Conservation (phyloP, 2,113 vertebrate genomes). For the Sorex fumeus region DNA sequence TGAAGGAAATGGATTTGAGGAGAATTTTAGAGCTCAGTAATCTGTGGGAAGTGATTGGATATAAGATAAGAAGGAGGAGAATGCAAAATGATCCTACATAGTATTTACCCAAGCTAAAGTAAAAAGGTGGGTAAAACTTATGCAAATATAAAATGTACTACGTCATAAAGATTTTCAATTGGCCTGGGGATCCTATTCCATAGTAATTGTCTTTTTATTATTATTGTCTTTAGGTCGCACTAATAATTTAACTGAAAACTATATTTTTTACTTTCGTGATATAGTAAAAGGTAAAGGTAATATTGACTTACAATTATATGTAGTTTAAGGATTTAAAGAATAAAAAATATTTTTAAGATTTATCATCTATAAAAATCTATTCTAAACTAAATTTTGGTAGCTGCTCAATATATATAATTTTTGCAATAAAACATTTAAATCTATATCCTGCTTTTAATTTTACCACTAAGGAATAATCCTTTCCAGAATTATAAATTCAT, state of each 20-base stretch:
- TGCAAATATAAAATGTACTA: neutral
- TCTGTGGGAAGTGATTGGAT: neutral
- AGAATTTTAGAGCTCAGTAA: neutral
- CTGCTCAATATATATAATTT: neutral
- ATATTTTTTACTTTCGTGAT: neutral
- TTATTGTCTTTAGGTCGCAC: slow-evolving; percentile 37
- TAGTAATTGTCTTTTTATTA: slow-evolving; percentile 9
- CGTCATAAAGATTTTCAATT: neutral
- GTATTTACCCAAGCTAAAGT: neutral
- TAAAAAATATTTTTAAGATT: no score
- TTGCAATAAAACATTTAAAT: slow-evolving; percentile 34
- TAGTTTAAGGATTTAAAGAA: no score
- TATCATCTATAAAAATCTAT: neutral
- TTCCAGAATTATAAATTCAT: neutral
- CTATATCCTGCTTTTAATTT: slow-evolving; percentile 37
- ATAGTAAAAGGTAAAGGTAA: no score
- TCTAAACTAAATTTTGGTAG: slow-evolving; percentile 26
- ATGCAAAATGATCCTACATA: neutral
- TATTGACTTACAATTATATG: no score
- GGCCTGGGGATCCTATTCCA: neutral
- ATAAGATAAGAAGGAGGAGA: neutral
- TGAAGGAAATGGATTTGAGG: neutral
- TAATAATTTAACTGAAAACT: slow-evolving; percentile 20
- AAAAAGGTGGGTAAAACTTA: neutral
- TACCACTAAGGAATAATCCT: neutral